phyloP scores from a whole-genome alignment of 23 tunicate species.

The Ciona savignyi region DNA sequence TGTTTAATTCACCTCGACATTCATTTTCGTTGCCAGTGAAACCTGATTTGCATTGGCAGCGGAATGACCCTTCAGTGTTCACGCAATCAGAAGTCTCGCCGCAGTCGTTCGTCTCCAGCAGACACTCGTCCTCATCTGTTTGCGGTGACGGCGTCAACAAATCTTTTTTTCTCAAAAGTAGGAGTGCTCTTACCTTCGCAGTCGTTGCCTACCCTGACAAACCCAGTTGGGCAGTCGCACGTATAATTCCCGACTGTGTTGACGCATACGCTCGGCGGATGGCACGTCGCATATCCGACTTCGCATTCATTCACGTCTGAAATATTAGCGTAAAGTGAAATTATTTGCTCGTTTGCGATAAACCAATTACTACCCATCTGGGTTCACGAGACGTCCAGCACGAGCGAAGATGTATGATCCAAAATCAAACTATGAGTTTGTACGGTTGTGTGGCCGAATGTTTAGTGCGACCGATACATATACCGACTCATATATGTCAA shows the following conservation, averaged over 20 bases:
- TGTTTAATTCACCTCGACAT: background rate
- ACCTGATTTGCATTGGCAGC: background rate
- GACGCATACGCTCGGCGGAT: constrained; percentile 43
- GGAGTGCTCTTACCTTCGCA: constrained; percentile 33
- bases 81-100: background rate
- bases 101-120: background rate
- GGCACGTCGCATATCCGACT: constrained; percentile 11
- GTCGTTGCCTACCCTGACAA: constrained; percentile 1
- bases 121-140: background rate
- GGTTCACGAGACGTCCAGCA: no score
- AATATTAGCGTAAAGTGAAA: background rate
- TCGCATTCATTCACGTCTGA: constrained; percentile 72
- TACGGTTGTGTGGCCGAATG: no score
- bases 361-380: no score
- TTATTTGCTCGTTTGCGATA: no score
- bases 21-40: background rate
- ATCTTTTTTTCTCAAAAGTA: no score
- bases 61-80: background rate
- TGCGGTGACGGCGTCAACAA: no score
- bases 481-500: no score
- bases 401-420: no score
- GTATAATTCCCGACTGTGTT: constrained; percentile 51
- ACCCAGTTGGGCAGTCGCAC: constrained; percentile 51
- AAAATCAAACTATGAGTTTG: no score
- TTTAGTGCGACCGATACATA: no score